Conservation (phyloP, 2,113 vertebrate genomes). For the Aldabrachelys gigantea region DNA sequence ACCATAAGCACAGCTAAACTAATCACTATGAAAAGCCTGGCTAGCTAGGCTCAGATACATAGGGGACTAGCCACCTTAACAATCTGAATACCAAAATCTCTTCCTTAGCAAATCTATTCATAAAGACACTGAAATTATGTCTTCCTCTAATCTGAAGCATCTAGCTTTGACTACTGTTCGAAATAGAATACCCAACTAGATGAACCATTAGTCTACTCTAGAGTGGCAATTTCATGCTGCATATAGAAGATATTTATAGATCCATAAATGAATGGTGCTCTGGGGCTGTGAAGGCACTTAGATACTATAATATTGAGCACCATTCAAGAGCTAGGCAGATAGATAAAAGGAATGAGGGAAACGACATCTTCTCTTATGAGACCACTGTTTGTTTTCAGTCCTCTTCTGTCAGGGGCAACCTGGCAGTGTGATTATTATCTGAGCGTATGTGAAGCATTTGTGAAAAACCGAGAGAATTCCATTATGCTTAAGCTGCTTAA, state of each 20-base stretch:
- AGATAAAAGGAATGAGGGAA: conserved; percentile 11
- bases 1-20: neutral
- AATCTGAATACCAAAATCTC: conserved; percentile 31
- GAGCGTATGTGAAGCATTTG: conserved; percentile 60
- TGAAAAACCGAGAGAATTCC: conserved; percentile 68
- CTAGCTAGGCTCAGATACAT: neutral
- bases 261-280: conserved; percentile 61
- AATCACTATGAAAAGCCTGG: neutral
- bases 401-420: conserved; percentile 27
- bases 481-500: conserved; percentile 72
- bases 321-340: conserved; percentile 3
- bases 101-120: neutral
- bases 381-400: conserved; percentile 55
- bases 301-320: conserved; percentile 45
- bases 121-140: conserved; percentile 15
- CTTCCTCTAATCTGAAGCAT: conserved; percentile 22
- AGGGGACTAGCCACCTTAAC: neutral
- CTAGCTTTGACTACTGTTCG: conserved; percentile 44
- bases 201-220: conserved; percentile 54
- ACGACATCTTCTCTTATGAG: conserved; percentile 24
- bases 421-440: conserved; percentile 62
- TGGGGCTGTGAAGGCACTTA: conserved; percentile 51
- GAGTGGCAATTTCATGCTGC: conserved; percentile 26
- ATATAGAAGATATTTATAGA: conserved; percentile 69
- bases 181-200: conserved; percentile 24